These are phyloP conservation scores for Orius insidiosus DNA, from an alignment of 1,140 invertebrate species.

Conservation along the genomic window DNA sequence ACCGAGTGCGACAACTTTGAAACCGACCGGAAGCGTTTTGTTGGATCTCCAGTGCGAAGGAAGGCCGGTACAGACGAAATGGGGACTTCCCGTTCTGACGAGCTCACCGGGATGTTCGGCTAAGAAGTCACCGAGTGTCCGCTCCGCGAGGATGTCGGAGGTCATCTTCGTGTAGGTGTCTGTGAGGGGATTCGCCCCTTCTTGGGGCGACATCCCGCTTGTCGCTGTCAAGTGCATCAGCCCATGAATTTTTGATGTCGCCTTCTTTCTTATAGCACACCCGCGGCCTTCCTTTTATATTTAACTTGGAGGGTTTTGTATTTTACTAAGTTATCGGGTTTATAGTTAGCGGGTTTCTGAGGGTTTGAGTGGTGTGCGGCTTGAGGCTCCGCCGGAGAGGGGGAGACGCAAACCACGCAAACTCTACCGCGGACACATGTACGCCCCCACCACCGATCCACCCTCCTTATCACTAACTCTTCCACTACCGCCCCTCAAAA, in stretches of 20 bases:
- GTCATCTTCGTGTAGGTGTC: constrained; percentile 80
- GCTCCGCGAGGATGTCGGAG: constrained; percentile 65
- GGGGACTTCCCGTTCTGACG: constrained; percentile 78
- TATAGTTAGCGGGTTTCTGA: constrained; percentile 8
- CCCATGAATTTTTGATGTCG: constrained; percentile 12
- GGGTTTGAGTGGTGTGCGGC: background rate
- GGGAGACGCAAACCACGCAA: constrained; percentile 14
- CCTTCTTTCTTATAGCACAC: background rate
- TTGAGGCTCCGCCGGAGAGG: constrained; percentile 6
- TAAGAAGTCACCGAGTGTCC: constrained; percentile 74
- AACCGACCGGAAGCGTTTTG: constrained; percentile 88
- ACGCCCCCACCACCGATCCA: constrained; percentile 7
- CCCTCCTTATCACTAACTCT: constrained; percentile 14
- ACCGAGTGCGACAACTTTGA: constrained; percentile 80
- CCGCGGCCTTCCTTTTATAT: background rate
- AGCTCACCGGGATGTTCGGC: constrained; percentile 84
- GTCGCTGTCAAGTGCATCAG: constrained; percentile 32
- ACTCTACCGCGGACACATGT: constrained; percentile 13
- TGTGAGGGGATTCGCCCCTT: constrained; percentile 37
- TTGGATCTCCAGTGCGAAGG: constrained; percentile 94
- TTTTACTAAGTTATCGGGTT: constrained; percentile 3
- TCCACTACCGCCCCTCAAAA: constrained; percentile 3
- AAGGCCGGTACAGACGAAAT: constrained; percentile 81
- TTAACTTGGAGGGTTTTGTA: background rate
- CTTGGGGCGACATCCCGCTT: constrained; percentile 29